Evolutionary conservation across 2,888 invertebrate species (phyloP), one percentile per base, ranked within the genome.

Genomic region (Archaeoteleia sp.): DNA sequence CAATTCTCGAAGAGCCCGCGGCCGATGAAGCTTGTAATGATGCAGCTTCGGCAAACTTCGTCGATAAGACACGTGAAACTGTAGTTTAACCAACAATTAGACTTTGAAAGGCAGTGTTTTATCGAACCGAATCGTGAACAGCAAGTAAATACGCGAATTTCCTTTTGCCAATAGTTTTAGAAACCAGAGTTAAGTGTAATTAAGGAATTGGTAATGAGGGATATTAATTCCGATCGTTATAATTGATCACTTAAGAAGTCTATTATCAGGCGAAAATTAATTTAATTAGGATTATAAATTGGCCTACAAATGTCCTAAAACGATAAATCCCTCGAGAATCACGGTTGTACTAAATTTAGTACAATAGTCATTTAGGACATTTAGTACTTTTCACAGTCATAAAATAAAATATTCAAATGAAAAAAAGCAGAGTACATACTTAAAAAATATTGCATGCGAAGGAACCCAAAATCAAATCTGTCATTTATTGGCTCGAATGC

Each of bases 11-110:
- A 67, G 46, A 45, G 61, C 67, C 67, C 17, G 45, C 39, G 61
- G 67, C 67, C 57, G 57, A 57, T 37, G 61, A 67, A 45, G 35
- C 57, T 46, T 57, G 61, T 67, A 67, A 67, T 51, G 55, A 35
- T 49, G 67, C 57, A 62, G 54, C 67, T 46, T 51, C 61, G 53
- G 55, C 61, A 61, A 67, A 67, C 55, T 67, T 67, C 9, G 43
- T 27, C 57, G 57, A 67, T 61, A 67, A 61, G 51, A 67, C 51
- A 61, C 55, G 42, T 55, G 61, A 55, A 67, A 67, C 61, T 67
- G 45, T 43, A 61, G 55, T 61, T 67, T 57, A 51, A 61, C 45
- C 57, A 57, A 61, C 54, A 67, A 61, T 67, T 67, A 55, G 67
- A 45, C 43, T 55, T 54, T 42, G 49, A 55, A 67, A 51, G 46